These are phyloP conservation scores for Colletes latitarsis DNA, from an alignment of 1,140 invertebrate genomes.

Conservation along the genomic window DNA sequence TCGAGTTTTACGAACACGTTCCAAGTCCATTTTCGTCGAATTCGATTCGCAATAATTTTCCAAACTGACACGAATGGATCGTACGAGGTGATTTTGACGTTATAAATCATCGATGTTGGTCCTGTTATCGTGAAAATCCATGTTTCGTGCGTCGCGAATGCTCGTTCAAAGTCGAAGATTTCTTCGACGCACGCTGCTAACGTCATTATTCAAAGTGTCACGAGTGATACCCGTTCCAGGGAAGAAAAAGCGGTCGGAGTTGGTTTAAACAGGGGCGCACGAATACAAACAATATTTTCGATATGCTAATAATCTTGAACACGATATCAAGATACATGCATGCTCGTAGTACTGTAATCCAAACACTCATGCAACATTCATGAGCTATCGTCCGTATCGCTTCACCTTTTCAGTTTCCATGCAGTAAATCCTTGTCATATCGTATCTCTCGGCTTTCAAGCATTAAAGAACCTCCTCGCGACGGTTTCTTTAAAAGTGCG, in stretches of 20 bases:
- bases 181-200: background rate
- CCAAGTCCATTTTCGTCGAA: too few species aligned
- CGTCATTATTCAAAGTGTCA: conserved; percentile 13
- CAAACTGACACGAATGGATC: too few species aligned
- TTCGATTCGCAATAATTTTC: too few species aligned
- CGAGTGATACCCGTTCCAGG: background rate
- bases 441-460: conserved; percentile 23
- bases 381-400: conserved; percentile 56
- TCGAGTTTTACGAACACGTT: too few species aligned
- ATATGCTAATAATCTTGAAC: conserved; percentile 61
- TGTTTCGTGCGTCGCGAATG: too few species aligned
- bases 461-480: conserved; percentile 23
- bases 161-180: background rate
- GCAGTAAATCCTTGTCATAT: conserved; percentile 70
- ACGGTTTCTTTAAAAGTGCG: conserved; percentile 16
- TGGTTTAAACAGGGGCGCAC: conserved; percentile 24
- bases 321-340: conserved; percentile 66
- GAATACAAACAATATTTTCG: conserved; percentile 66
- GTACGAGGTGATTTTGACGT: too few species aligned
- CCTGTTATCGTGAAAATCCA: too few species aligned
- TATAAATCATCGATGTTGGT: too few species aligned
- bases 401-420: conserved; percentile 59
- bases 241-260: background rate
- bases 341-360: conserved; percentile 56
- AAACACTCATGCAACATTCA: conserved; percentile 74